phyloP scores from a whole-genome alignment of 2,113 vertebrate species.

The Marmota flaviventris region DNA sequence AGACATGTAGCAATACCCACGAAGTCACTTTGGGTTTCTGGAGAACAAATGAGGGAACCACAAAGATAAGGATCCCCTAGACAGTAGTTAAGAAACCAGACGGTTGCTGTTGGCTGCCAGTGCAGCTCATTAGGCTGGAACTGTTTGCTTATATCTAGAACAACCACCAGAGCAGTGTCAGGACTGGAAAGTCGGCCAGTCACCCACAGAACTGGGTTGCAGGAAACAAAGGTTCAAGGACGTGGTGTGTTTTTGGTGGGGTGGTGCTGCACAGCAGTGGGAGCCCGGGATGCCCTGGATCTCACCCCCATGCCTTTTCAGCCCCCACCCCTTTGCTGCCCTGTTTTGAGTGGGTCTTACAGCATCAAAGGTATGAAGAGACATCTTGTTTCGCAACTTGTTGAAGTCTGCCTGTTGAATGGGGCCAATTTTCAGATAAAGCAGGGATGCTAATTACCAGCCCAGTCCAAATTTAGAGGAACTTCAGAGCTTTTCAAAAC shows the following conservation, averaged over 20 bases:
- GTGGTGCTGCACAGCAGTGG: fast-evolving
- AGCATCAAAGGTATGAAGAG: conserved; percentile 4
- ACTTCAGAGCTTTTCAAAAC: conserved; percentile 58
- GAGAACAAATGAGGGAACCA: background rate
- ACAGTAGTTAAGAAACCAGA: background rate
- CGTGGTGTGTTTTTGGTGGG: background rate
- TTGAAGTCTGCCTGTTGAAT: conserved; percentile 26
- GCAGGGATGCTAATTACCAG: conserved; percentile 58
- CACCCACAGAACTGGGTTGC: background rate
- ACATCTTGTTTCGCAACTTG: conserved; percentile 21
- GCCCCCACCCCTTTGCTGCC: background rate
- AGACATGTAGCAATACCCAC: background rate
- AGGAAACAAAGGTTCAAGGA: background rate
- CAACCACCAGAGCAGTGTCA: background rate
- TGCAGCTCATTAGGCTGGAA: background rate
- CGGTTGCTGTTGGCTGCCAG: background rate
- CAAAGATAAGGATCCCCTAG: background rate
- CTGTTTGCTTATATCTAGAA: background rate
- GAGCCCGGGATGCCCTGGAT: background rate
- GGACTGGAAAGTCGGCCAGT: background rate
- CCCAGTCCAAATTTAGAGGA: conserved; percentile 25
- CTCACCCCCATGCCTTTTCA: background rate
- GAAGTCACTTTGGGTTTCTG: background rate
- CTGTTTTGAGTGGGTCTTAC: conserved; percentile 21
- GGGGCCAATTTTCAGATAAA: conserved; percentile 58